Base-by-base conservation (phyloP, 1,140 invertebrate species). In the Aphis craccivora region DNA sequence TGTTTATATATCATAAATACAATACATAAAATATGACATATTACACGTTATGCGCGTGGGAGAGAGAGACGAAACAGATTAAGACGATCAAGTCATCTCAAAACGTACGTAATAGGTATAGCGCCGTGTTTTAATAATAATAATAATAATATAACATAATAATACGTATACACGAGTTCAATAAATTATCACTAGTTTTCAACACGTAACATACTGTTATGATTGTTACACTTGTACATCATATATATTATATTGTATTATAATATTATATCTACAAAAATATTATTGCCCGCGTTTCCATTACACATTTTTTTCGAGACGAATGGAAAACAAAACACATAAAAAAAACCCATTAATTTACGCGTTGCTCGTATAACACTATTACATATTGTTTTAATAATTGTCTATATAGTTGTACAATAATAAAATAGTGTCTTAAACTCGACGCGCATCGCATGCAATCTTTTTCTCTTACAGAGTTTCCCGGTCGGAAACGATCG, bases 221-320 rank as follows among this genome's bases (percentile, higher is more conserved):
- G 60, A 76, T 76, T 76, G n/a, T 67, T 67, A 67, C 30, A n/a
- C 30, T n/a, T 18, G 60, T 76, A 76, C 30, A 76, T 76, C 60
- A 84, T 25, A 84, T 37, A 40, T 40, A 40, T 43, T 40, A 40
- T 11, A 84, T 84, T 4, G 22, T 25, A 25, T 40, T n/a, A 25
- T 53, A 55, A 53, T 93, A 25, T 53, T 43, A 53, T 93, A 93
- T 84, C 81, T 93, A 93, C 81, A 84, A 93, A 93, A 86, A 86
- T 93, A 93, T 93, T 93, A 93, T 93, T 93, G 91, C 91, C 81
- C 48, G 81, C 81, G 81, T 93, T 93, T 93, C 81, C n/a, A 84
- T 92, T 23, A 53, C 91, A 84, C 48, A 43, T 91, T 45, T 81
- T 45, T 55, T 30, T n/a, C 14, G 43, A 87, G 14, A 87, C 43